Conservation (phyloP, 2,888 invertebrate species). For the Ochropleura leucogaster region DNA sequence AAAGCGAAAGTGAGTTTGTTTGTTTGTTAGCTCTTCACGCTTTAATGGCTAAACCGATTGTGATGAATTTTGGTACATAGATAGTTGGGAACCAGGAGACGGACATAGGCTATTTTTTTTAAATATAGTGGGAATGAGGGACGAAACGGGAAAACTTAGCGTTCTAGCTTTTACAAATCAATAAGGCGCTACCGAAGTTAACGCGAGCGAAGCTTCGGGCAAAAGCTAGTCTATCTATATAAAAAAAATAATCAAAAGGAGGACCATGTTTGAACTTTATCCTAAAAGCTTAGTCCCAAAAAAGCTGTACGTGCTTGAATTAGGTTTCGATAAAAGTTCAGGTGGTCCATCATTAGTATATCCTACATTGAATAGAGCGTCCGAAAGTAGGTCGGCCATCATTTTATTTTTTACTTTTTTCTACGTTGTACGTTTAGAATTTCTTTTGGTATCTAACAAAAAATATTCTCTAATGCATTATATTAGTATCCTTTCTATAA, state of each 20-base stretch:
- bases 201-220: no score
- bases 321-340: background rate
- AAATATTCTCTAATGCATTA: background rate
- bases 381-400: background rate
- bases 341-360: background rate
- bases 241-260: background rate
- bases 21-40: no score
- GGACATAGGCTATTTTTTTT: no score
- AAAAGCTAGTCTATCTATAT: no score
- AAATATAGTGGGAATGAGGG: no score
- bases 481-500: background rate
- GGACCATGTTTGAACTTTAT: background rate
- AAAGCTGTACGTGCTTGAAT: background rate
- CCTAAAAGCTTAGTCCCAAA: background rate
- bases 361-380: background rate
- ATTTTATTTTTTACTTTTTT: background rate
- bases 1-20: no score
- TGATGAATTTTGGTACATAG: no score
- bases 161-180: no score
- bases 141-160: no score
- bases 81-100: no score
- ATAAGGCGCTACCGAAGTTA: no score
- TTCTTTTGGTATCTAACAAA: background rate
- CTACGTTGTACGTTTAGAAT: background rate
- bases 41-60: no score